phyloP scores from a whole-genome alignment of 1,140 invertebrate genomes.

The Pseudomyrmex flavicornis region DNA sequence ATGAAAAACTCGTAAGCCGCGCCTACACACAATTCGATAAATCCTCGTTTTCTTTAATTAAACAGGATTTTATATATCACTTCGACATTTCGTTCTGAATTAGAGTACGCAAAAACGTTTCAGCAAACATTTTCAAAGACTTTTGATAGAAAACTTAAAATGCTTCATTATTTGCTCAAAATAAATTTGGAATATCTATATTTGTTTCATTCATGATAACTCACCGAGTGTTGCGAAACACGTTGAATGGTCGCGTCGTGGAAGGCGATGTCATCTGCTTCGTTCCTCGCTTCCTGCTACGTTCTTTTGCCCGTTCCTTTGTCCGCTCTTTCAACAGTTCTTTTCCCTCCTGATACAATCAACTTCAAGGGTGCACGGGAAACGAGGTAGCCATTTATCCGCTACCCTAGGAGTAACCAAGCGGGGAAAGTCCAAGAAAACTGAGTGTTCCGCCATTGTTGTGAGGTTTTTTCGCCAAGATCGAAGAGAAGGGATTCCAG shows the following conservation, averaged over 20 bases:
- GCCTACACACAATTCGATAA: no score
- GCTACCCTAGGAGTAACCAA: slow-evolving; percentile 72
- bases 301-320: slow-evolving; percentile 63
- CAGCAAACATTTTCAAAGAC: no score
- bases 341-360: slow-evolving; percentile 69
- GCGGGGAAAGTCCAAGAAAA: slow-evolving; percentile 74
- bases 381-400: slow-evolving; percentile 75
- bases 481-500: not conserved
- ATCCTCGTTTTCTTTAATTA: no score
- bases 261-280: slow-evolving; percentile 58
- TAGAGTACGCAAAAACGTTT: no score
- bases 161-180: not conserved
- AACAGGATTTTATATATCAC: no score
- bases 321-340: slow-evolving; percentile 54
- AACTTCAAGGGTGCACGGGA: slow-evolving; percentile 71
- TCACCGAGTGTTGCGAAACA: slow-evolving; percentile 32
- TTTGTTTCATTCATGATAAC: slow-evolving; percentile 29
- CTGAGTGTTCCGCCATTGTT: slow-evolving; percentile 65
- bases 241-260: slow-evolving; percentile 41
- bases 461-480: slow-evolving; percentile 59
- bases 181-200: slow-evolving; percentile 29
- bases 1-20: no score
- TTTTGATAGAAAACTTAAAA: no score
- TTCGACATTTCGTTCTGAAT: no score
- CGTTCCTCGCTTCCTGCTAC: slow-evolving; percentile 48